Percentiles rank a stretch among this genome's conserved stretches.
Evolutionary conservation across 2,888 invertebrate genomes (phyloP).

Genomic region (Zygaena filipendulae): DNA sequence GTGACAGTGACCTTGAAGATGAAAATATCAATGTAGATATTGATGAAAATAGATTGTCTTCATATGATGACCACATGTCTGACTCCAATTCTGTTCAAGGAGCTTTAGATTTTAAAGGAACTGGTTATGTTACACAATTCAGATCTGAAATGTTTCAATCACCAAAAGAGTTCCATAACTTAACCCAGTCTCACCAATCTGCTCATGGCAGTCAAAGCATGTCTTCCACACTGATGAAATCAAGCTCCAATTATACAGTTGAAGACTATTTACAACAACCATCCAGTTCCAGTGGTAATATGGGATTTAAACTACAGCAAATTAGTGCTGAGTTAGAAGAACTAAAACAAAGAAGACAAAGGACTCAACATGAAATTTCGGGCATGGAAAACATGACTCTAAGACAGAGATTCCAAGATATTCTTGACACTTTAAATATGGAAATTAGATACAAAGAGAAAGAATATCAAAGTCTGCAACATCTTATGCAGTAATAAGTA

Average conservation of each 20-base stretch:
- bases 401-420: slow-evolving; percentile 80
- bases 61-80: slow-evolving; percentile 76
- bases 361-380: slow-evolving; percentile 81
- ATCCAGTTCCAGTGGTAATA: slow-evolving; percentile 29
- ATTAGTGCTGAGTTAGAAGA: slow-evolving; percentile 76
- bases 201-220: slow-evolving; percentile 3
- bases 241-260: slow-evolving; percentile 9
- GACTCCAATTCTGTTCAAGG: slow-evolving; percentile 49
- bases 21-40: slow-evolving; percentile 79
- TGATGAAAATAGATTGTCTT: slow-evolving; percentile 79
- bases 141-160: slow-evolving; percentile 25
- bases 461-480: slow-evolving; percentile 37
- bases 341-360: slow-evolving; percentile 73
- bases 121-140: slow-evolving; percentile 24
- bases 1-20: slow-evolving; percentile 81
- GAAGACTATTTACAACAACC: slow-evolving; percentile 13
- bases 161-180: slow-evolving; percentile 12
- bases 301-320: slow-evolving; percentile 71
- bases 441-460: slow-evolving; percentile 79
- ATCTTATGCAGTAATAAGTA: slow-evolving; percentile 10
- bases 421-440: slow-evolving; percentile 75
- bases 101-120: slow-evolving; percentile 17
- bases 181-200: slow-evolving; percentile 10
- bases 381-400: slow-evolving; percentile 84
- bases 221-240: slow-evolving; percentile 4